Evolutionary conservation across 2,888 invertebrate species (phyloP).

Genomic region (Phaedon cochleariae): DNA sequence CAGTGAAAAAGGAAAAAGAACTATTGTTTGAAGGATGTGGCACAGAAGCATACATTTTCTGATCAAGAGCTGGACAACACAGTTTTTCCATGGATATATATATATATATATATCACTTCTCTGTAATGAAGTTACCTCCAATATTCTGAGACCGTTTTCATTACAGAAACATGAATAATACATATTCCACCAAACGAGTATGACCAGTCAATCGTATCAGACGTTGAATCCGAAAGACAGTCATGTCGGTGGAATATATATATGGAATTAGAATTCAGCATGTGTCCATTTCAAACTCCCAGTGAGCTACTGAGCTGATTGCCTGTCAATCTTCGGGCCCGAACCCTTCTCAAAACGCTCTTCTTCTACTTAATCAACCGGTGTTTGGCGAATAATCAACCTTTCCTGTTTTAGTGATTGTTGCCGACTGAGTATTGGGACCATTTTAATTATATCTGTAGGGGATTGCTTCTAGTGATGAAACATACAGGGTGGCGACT

Average conservation of each 20-base stretch:
- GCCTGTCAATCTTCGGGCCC: conserved; percentile 61
- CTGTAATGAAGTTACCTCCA: neutral
- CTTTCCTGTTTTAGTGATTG: conserved; percentile 41
- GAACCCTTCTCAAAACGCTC: conserved; percentile 58
- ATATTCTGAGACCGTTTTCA: conserved; percentile 1
- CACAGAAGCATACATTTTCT: too few relatives aligned
- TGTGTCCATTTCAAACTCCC: conserved; percentile 59
- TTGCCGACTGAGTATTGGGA: conserved; percentile 5
- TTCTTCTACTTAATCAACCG: conserved; percentile 57
- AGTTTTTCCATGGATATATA: too few relatives aligned
- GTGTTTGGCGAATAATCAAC: conserved; percentile 50
- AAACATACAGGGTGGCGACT: too few relatives aligned
- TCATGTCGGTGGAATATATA: conserved; percentile 34
- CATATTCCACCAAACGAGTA: conserved; percentile 37
- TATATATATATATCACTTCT: too few relatives aligned
- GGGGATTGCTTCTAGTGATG: too few relatives aligned
- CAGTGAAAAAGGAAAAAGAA: too few relatives aligned
- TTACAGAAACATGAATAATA: conserved; percentile 40
- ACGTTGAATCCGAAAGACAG: conserved; percentile 31
- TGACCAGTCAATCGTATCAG: conserved; percentile 40
- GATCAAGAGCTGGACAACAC: too few relatives aligned
- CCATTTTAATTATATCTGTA: conserved; percentile 10
- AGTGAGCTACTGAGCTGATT: conserved; percentile 61
- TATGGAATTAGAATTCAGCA: conserved; percentile 61
- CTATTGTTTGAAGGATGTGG: too few relatives aligned